phyloP scores from a whole-genome alignment of 2,113 vertebrate species.

The Steatornis caripensis region DNA sequence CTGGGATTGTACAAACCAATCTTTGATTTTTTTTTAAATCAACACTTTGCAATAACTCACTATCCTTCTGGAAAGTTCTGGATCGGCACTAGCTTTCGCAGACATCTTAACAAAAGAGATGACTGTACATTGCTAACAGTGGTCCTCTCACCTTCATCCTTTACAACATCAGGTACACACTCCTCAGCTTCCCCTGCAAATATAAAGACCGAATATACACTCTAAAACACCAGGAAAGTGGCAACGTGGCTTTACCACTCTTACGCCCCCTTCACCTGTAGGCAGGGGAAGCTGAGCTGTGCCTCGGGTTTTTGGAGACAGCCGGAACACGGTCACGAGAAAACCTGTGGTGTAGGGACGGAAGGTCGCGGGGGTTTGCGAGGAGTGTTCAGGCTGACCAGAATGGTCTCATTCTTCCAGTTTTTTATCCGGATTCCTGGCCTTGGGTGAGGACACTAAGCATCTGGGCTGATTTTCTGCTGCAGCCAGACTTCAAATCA shows the following conservation, averaged over 20 bases:
- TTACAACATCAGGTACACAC: rapidly evolving
- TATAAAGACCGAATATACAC: background rate
- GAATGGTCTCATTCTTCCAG: background rate
- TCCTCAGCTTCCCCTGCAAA: background rate
- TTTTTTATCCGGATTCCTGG: background rate
- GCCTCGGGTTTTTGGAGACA: background rate
- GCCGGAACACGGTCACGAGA: rapidly evolving
- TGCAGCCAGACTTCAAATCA: background rate
- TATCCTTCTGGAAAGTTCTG: background rate
- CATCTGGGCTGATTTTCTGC: background rate
- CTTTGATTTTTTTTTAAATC: background rate
- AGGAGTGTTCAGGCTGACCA: background rate
- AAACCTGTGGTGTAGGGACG: background rate
- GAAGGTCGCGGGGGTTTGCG: rapidly evolving
- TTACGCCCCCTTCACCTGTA: rapidly evolving
- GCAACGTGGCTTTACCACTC: rapidly evolving
- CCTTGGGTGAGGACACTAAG: background rate
- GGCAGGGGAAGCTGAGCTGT: background rate
- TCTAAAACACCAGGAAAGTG: background rate
- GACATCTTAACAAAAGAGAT: background rate
- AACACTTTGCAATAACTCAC: background rate
- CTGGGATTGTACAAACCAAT: background rate
- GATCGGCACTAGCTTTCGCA: background rate
- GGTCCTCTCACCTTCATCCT: background rate
- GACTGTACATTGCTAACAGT: background rate